These are phyloP conservation scores for Martes martes DNA, from an alignment of 2,113 vertebrate genomes.

Conservation along the genomic window DNA sequence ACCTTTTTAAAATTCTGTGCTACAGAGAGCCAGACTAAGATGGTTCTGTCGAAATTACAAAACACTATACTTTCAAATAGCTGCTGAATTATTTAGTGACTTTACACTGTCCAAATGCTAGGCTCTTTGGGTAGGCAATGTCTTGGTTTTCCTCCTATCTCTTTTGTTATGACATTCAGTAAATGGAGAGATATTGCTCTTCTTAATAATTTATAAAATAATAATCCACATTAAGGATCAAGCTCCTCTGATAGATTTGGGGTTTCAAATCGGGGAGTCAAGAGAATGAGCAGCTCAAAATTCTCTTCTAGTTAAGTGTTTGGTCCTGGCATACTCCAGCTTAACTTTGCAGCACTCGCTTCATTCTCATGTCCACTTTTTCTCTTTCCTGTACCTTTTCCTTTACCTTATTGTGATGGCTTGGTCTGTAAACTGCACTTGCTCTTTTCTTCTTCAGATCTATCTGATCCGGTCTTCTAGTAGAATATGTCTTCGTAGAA, in stretches of 20 bases:
- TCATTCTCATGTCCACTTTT: background rate
- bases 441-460: background rate
- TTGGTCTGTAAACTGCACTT: background rate
- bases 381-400: background rate
- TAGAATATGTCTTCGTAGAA: background rate
- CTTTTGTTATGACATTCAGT: slow-evolving; percentile 83
- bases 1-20: slow-evolving; percentile 55
- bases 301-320: background rate
- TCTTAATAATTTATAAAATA: slow-evolving; percentile 83
- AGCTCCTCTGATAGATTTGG: slow-evolving; percentile 62
- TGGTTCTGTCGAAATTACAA: slow-evolving; percentile 78
- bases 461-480: background rate
- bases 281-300: slow-evolving; percentile 32
- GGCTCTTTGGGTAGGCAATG: slow-evolving; percentile 80
- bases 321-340: background rate
- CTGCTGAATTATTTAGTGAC: slow-evolving; percentile 87
- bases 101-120: slow-evolving; percentile 86
- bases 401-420: background rate
- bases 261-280: slow-evolving; percentile 8
- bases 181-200: slow-evolving; percentile 75
- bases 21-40: slow-evolving; percentile 53
- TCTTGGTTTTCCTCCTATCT: slow-evolving; percentile 84
- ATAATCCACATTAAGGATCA: slow-evolving; percentile 65
- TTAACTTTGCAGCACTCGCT: background rate
- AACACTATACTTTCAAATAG: slow-evolving; percentile 82